Base-by-base conservation (phyloP, 2,797 vertebrate species). In the Gymnoscopelus braueri region DNA sequence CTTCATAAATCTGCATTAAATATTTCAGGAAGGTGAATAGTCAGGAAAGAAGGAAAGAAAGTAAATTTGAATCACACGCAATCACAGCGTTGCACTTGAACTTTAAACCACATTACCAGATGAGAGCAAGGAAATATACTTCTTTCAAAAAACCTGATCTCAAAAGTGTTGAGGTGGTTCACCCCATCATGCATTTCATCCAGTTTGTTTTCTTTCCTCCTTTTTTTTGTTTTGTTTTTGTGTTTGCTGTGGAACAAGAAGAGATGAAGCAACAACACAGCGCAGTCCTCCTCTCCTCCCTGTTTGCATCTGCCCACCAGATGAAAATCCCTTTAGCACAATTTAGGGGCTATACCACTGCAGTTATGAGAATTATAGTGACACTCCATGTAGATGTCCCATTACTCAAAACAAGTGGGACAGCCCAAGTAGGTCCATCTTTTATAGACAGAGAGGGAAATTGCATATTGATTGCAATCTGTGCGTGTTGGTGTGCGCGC, bases 391-490 rank as follows among this genome's bases (percentile, higher is more conserved):
- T 72, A 73, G 88, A 88, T 76, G 72, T 57, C 69, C 63, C 88
- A 83, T 93, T 90, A 89, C 82, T 92, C 90, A 88, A 74, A 87
- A 84, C 79, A 65, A 23, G 64, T 70, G 52, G 81, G 85, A 83
- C 49, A 12, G 76, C 68, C 88, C 88, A 82, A 91, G 77, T 81
- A 71, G 79, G 75, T 84, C 83, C 83, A 90, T 92, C 84, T 82
- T 90, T 90, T 87, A 88, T 83, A 83, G 76, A 67, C 85, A 9
- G 75, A 80, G 82, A 44, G 87, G 90, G 86, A 91, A 91, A 91
- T 93, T 93, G 87, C 89, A 88, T 92, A 92, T 93, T 93, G 93
- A 94, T 92, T 92, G 81, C 85, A 79, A 82, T 77, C 74, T 44
- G 9, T 9, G 32, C 61, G 58, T 63, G 54, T 66, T 61, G 54